These are phyloP conservation scores for Orycteropus afer DNA, from an alignment of 2,113 vertebrate species.

Conservation along the genomic window DNA sequence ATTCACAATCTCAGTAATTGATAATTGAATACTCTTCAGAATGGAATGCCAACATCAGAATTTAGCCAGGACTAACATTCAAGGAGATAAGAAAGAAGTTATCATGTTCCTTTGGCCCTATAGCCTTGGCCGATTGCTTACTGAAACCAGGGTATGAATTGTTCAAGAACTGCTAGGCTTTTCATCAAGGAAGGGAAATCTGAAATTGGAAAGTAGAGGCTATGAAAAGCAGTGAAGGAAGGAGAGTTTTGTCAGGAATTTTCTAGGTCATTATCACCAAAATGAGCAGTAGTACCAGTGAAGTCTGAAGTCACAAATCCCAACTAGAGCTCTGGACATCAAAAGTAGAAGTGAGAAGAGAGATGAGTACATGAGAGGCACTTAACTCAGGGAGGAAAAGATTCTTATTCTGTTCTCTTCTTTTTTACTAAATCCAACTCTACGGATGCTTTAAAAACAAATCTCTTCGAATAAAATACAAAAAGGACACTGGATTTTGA, in stretches of 20 bases:
- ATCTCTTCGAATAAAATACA: conserved; percentile 31
- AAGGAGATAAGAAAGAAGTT: not conserved
- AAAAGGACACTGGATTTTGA: not conserved
- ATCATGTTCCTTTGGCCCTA: not conserved
- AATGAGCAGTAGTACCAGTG: not conserved
- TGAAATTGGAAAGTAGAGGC: not conserved
- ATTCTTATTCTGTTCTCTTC: not conserved
- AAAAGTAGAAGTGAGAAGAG: not conserved
- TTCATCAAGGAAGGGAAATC: not conserved
- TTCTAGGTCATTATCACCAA: not conserved
- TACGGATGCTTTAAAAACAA: not conserved
- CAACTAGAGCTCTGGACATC: not conserved
- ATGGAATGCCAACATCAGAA: not conserved
- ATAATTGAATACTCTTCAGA: not conserved
- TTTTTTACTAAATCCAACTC: not conserved
- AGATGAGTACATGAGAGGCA: accelerated
- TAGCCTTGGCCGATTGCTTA: not conserved
- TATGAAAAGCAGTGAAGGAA: not conserved
- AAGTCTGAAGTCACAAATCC: not conserved
- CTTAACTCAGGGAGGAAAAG: not conserved
- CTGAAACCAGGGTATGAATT: too few species aligned
- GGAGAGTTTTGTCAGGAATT: not conserved
- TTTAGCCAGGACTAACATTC: not conserved
- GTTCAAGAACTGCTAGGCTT: not conserved
- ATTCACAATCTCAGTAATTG: not conserved